Evolutionary conservation across 2,888 invertebrate species (phyloP).

Genomic region (Bhutanitis thaidina): DNA sequence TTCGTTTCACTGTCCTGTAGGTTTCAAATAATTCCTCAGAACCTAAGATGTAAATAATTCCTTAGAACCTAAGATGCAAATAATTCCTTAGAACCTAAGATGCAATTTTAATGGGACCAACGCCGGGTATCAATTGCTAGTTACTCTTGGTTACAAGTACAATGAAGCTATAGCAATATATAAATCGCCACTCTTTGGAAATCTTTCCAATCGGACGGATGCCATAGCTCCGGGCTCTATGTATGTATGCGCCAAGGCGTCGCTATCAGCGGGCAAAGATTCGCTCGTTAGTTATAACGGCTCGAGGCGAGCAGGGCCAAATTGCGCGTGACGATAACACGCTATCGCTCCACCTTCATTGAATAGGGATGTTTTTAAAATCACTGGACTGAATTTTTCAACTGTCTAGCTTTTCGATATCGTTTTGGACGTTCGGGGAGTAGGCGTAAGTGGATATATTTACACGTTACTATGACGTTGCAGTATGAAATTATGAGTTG

Average conservation of each 20-base stretch:
- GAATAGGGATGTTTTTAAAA: conserved; percentile 45
- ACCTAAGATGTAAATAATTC: too few species aligned
- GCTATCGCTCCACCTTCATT: conserved; percentile 37
- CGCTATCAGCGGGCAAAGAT: conserved; percentile 2
- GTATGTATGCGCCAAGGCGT: background rate
- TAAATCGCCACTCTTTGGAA: background rate
- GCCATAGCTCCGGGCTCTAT: background rate
- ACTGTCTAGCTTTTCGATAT: conserved; percentile 22
- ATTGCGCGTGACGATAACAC: conserved; percentile 52
- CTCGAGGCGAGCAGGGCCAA: conserved; percentile 34
- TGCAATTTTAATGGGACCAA: too few species aligned
- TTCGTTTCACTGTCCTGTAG: too few species aligned
- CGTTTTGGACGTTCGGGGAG: conserved; percentile 17
- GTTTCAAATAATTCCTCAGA: too few species aligned
- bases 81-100: too few species aligned
- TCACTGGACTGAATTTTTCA: conserved; percentile 38
- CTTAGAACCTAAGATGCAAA: too few species aligned
- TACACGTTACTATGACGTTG: background rate
- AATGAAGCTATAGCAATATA: too few species aligned
- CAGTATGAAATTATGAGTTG: background rate
- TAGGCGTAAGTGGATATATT: too few species aligned
- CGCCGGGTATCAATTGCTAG: too few species aligned
- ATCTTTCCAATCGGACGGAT: background rate
- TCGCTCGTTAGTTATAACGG: conserved; percentile 16
- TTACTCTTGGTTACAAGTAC: too few species aligned